phyloP scores from a whole-genome alignment of 2,888 invertebrate species.

The Drosophila algonquin region DNA sequence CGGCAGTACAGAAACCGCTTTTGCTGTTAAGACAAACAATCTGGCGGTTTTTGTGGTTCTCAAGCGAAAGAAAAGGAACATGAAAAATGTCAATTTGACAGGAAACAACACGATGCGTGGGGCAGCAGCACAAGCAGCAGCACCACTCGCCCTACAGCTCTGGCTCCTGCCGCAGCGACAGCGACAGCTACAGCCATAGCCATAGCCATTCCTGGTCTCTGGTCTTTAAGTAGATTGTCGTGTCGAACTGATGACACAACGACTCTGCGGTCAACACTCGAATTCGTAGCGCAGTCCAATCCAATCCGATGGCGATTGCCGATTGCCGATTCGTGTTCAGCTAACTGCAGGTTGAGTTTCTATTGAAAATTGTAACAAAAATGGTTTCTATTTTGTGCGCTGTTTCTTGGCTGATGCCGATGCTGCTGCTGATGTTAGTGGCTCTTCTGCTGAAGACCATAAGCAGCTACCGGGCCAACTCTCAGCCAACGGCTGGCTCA shows the following conservation, averaged over 20 bases:
- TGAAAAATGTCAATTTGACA: constrained; percentile 75
- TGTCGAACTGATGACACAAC: constrained; percentile 62
- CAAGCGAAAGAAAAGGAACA: constrained; percentile 50
- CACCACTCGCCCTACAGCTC: neutral
- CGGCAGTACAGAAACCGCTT: constrained; percentile 50
- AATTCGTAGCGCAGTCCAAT: constrained; percentile 5
- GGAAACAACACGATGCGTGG: constrained; percentile 41
- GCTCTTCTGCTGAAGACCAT: constrained; percentile 56
- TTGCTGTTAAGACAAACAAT: constrained; percentile 75
- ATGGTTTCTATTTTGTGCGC: constrained; percentile 42
- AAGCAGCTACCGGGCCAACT: constrained; percentile 30
- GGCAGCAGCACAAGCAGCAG: neutral
- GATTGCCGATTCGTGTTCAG: constrained; percentile 14
- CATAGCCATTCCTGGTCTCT: neutral
- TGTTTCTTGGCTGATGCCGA: constrained; percentile 29
- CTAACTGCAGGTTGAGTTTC: constrained; percentile 60
- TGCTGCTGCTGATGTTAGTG: constrained; percentile 28
- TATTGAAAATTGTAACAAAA: constrained; percentile 62
- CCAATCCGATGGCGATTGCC: constrained; percentile 7
- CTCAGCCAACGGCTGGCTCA: constrained; percentile 9
- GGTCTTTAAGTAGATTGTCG: constrained; percentile 70
- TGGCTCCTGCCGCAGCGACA: neutral
- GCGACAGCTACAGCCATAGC: neutral
- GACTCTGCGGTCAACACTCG: constrained; percentile 14
- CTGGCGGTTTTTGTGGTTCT: constrained; percentile 70